phyloP scores from a whole-genome alignment of 2,113 vertebrate species.

The Alethe diademata region DNA sequence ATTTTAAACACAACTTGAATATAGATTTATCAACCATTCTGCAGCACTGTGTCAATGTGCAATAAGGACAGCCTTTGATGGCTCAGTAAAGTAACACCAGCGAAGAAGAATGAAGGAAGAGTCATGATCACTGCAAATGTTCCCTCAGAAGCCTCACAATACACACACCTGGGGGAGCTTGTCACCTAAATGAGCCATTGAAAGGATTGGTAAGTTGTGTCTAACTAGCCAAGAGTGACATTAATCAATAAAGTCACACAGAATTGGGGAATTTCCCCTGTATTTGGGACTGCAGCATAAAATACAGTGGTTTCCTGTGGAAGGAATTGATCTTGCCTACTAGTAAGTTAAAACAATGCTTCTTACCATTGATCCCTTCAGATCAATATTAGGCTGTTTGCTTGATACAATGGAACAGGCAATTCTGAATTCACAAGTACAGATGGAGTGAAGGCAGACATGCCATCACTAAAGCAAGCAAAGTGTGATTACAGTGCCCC shows the following conservation, averaged over 20 bases:
- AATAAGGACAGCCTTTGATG: not conserved
- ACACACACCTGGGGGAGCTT: not conserved
- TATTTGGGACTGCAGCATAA: not conserved
- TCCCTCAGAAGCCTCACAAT: not conserved
- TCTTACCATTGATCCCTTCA: not conserved
- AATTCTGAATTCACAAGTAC: not conserved
- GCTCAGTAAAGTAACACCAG: not conserved
- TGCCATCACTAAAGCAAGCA: not conserved
- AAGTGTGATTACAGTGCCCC: not conserved
- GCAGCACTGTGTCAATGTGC: not conserved
- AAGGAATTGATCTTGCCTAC: not conserved
- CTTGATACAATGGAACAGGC: not conserved
- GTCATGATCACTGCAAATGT: not conserved
- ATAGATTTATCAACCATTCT: constrained; percentile 37
- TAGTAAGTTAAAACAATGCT: constrained; percentile 11
- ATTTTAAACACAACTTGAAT: constrained; percentile 7
- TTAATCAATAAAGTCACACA: not conserved
- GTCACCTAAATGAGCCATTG: not conserved
- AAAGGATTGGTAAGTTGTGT: not conserved
- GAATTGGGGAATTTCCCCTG: not conserved
- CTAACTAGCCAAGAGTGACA: not conserved
- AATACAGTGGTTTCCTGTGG: not conserved
- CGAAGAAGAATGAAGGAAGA: not conserved
- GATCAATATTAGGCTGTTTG: constrained; percentile 25
- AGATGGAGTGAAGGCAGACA: not conserved